Evolutionary conservation across 2,113 vertebrate species (phyloP), one percentile per base, ranked within the genome.

Genomic region (Verasper variegatus): DNA sequence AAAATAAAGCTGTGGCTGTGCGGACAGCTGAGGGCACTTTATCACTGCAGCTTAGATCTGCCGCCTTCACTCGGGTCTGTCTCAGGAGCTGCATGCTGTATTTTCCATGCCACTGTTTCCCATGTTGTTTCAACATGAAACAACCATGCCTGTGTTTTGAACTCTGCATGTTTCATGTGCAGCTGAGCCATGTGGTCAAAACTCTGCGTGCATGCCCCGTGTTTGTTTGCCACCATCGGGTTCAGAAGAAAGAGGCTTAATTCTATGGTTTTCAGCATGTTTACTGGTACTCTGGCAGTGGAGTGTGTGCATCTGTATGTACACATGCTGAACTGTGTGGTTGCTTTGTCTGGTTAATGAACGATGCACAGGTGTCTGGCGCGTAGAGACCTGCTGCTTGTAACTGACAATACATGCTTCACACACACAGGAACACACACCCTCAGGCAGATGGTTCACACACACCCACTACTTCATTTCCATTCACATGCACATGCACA

Each of bases 401-500:
- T 80, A 86, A 81, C 84, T 73, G 80, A 78, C 74, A 75, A 65
- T 79, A 80, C 62, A 86, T 86, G 73, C 56, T 87, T 84, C 65
- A 68, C 88, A 88, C 82, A 89, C 87, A 81, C 87, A 68, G 31
- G 31, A 8, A 31, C 89, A 88, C 82, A 89, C 87, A 84, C 88
- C 69, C 84, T 75, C 67, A 80, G 71, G 72, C 87, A 91, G 85
- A 91, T 86, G 89, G 90, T 55, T 88, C 83, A 88, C 84, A 89
- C 84, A 89, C 84, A 81, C 86, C 75, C 83, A 90, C 83, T 24
- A 9, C 74, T 42, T 49, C 75, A 78, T 86, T 82, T 84, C 68
- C 61, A 82, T 84, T 82, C 78, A 85, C 84, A 76, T 78, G 61
- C 66, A 68, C 68, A 64, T 72, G 64, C 31, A 63, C 31, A 31